Base-by-base conservation (phyloP, 2,888 invertebrate genomes). In the Agrochola litura region DNA sequence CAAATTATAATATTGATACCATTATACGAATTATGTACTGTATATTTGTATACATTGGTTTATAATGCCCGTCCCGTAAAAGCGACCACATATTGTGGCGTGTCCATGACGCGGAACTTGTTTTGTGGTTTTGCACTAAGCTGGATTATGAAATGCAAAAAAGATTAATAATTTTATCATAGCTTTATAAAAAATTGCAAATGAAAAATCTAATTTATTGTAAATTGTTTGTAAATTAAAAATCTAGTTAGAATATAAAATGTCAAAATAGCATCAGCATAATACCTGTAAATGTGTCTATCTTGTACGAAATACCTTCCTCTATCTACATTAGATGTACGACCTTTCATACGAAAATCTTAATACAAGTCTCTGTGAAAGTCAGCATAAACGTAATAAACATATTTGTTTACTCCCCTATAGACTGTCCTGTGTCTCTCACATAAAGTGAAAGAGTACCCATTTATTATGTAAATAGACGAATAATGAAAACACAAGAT, bases 401-500 rank as follows among this genome's bases (percentile, higher is more conserved):
- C 58, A 73, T 69, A 83, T 73, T 83, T 69, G 56, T 69, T 65
- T 73, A 52, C 30, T 79, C 71, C 71, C 77, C 78, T 25, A 19
- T 63, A 63, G 56, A 61, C 69, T 79, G 66, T 52, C 73, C 52
- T 52, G 14, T 43, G 56, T 54, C 60, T 78, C 54, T 58, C 25
- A 73, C 66, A 60, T 16, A 70, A 67, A 83, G 66, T 73, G 25
- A 81, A 81, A 83, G 80, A 79, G 58, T 70, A 64, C 46, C 25
- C 41, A 79, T 73, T 67, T 79, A 79, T 56, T 72, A 83, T 63
- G 65, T 56, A 82, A 61, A 79, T 70, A 72, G 43, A 66, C 52
- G 65, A 69, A 82, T 73, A 79, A 83, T 82, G 69, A 79, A 83
- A 83, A 81, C 70, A 67, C 52, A 67, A 71, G 63, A 67, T 54